These are phyloP conservation scores for Tipula confusa DNA, from an alignment of 2,888 invertebrate species.

Conservation along the genomic window DNA sequence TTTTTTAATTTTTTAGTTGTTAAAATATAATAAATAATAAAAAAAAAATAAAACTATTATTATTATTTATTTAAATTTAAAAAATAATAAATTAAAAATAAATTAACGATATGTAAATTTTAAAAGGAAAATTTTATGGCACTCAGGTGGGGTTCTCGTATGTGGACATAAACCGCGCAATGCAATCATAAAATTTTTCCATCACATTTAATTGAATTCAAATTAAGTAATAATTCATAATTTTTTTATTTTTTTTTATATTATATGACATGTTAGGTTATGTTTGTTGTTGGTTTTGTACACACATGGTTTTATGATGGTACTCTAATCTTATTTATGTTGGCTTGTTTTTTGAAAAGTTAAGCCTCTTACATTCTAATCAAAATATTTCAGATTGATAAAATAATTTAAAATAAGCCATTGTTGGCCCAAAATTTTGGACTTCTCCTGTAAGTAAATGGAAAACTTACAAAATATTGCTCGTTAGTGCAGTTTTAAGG, in stretches of 20 bases:
- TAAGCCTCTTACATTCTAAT: background rate
- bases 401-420: background rate
- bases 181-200: background rate
- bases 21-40: conserved; percentile 16
- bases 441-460: no score
- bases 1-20: background rate
- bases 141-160: background rate
- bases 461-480: no score
- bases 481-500: no score
- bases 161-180: background rate
- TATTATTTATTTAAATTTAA: background rate
- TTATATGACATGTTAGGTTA: background rate
- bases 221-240: background rate
- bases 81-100: background rate
- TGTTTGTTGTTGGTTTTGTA: background rate
- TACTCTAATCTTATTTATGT: background rate
- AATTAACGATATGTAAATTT: conserved; percentile 12
- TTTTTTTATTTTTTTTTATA: no score
- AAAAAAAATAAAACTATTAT: background rate
- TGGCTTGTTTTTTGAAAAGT: background rate
- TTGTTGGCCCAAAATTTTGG: no score
- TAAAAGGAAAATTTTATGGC: background rate
- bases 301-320: background rate
- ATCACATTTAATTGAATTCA: background rate
- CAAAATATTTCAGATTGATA: background rate